phyloP scores from a whole-genome alignment of 2,888 invertebrate species.

The Arrhopalites spinosus region DNA sequence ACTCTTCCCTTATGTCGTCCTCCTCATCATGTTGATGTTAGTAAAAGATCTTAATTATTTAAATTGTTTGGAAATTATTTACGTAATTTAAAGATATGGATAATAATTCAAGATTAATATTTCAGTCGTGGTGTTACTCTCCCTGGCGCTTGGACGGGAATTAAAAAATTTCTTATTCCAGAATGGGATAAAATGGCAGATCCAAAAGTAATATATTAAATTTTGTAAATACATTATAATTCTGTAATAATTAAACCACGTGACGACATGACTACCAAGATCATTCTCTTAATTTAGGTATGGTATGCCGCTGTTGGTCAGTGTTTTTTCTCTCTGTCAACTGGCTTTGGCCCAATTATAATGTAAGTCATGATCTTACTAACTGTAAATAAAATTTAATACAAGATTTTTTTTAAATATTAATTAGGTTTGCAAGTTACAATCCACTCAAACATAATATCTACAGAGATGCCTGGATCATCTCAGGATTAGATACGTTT shows the following conservation, averaged over 20 bases:
- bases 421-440: slow-evolving; percentile 34
- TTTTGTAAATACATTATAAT: background rate
- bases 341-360: slow-evolving; percentile 72
- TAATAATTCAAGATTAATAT: too few species aligned
- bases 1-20: slow-evolving; percentile 78
- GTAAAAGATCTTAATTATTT: too few species aligned
- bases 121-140: slow-evolving; percentile 62
- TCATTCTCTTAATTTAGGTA: slow-evolving; percentile 64
- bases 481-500: slow-evolving; percentile 77
- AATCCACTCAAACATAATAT: slow-evolving; percentile 27
- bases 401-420: too few species aligned
- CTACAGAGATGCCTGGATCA: slow-evolving; percentile 74
- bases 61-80: too few species aligned
- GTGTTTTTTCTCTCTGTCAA: slow-evolving; percentile 72
- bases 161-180: slow-evolving; percentile 78
- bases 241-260: background rate
- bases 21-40: slow-evolving; percentile 75
- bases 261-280: too few species aligned
- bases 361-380: slow-evolving; percentile 63
- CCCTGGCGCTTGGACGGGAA: slow-evolving; percentile 74
- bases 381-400: too few species aligned
- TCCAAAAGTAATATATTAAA: slow-evolving; percentile 61
- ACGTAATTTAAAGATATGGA: too few species aligned
- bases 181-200: slow-evolving; percentile 76
- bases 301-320: slow-evolving; percentile 75